Evolutionary conservation across 2,113 vertebrate species (phyloP), one percentile per base, ranked within the genome.

Genomic region (Monarcha castaneiventris): DNA sequence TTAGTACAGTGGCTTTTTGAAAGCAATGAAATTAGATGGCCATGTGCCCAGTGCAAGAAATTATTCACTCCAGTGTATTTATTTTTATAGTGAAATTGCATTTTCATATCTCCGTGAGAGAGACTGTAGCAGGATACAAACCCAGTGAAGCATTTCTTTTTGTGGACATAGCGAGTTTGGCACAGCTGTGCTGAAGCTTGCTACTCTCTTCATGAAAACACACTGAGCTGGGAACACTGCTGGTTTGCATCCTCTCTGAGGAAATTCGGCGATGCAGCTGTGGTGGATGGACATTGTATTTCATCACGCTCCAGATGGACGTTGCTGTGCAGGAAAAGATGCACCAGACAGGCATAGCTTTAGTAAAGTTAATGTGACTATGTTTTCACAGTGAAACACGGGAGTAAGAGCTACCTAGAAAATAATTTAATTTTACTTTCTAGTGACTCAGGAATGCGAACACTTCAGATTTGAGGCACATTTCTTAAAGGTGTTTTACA

Each of bases 31-130:
- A 86, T 82, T 20, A 88, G 67, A 58, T 88, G 55, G 46, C 71
- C 21, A 0, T 63, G 51, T 76, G 85, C 55, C 16, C 72, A 59
- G 54, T 79, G 62, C 74, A 93, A 91, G 81, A 84, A 95, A 92
- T 94, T 46, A 85, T 72, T 83, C 87, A 64, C 92, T 89, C 63
- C 51, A 22, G n/a, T 69, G 75, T 63, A 43, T 90, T 90, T 95
- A 64, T 91, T 93, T 96, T 95, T 58, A 52, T 62, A 88, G 85
- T 77, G 51, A 71, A 94, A 90, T 59, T 74, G 35, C 63, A 35
- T 93, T 97, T 93, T 88, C 71, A 44, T 68, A 20, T 83, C 83
- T 96, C 54, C 6, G 6, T 11, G 41, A 92, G 88, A 89, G 85
- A 69, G 58, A 37, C 46, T 85, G 73, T 59, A 92, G 41, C 3